Evolutionary conservation across 1,140 invertebrate species (phyloP).

Genomic region (Eriocheir sinensis): DNA sequence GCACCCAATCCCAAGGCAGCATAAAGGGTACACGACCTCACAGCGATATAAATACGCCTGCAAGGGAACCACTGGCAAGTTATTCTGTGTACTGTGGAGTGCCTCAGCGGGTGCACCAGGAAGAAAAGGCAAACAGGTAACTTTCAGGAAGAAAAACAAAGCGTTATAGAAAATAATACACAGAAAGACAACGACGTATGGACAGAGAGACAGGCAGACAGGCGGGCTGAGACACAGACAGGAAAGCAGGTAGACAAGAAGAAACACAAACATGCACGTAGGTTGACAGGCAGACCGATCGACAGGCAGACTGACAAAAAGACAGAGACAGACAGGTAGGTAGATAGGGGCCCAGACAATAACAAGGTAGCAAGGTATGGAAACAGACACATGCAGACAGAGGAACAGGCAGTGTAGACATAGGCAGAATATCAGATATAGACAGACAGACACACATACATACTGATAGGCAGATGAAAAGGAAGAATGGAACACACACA

Average conservation of each 20-base stretch:
- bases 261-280: background rate
- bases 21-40: no score
- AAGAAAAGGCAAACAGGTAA: no score
- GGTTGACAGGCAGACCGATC: background rate
- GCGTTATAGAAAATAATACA: background rate
- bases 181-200: background rate
- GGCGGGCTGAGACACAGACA: background rate
- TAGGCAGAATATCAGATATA: background rate
- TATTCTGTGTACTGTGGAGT: no score
- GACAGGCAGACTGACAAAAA: background rate
- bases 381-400: background rate
- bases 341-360: no score
- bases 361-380: no score
- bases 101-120: no score
- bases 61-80: no score
- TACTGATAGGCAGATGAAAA: background rate
- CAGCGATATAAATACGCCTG: no score
- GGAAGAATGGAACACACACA: background rate
- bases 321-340: no score
- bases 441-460: background rate
- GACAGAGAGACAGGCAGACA: background rate
- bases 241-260: background rate
- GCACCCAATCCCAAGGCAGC: no score
- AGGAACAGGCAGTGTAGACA: background rate
- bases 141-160: no score